phyloP scores from a whole-genome alignment of 1,140 invertebrate genomes.

The Helicoverpa armigera region DNA sequence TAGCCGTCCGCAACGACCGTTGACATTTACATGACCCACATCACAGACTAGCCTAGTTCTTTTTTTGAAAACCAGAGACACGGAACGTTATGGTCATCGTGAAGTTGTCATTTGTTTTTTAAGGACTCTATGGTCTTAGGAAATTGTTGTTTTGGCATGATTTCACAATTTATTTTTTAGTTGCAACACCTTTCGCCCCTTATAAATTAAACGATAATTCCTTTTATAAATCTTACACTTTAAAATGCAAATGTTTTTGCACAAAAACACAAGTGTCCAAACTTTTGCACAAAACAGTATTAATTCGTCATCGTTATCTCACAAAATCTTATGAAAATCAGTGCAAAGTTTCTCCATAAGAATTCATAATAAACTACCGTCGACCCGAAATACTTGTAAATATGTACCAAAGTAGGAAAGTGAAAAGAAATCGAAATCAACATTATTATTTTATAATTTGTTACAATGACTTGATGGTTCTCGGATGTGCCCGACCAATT shows the following conservation, averaged over 20 bases:
- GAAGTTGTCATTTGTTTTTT: not conserved
- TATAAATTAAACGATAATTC: not conserved
- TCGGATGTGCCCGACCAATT: conserved; percentile 40
- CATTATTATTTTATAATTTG: conserved; percentile 62
- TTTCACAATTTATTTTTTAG: not conserved
- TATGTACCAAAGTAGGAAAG: conserved; percentile 57
- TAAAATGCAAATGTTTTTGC: conserved; percentile 16
- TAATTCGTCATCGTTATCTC: conserved; percentile 14
- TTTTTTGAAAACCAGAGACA: not conserved
- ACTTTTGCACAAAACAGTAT: not conserved
- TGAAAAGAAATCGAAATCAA: conserved; percentile 68
- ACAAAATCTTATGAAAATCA: not conserved
- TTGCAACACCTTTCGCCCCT: conserved; percentile 3
- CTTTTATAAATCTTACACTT: not conserved
- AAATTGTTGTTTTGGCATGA: too few relatives aligned
- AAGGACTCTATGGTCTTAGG: not conserved
- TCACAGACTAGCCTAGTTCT: conserved; percentile 7
- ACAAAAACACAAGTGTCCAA: not conserved
- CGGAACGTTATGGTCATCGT: not conserved
- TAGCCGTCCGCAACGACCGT: not conserved
- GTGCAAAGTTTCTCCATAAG: conserved; percentile 22
- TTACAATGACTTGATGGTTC: conserved; percentile 65
- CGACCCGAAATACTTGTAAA: not conserved
- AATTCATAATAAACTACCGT: conserved; percentile 31
- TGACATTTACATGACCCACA: conserved; percentile 25